Evolutionary conservation across 2,113 vertebrate genomes (phyloP).

Genomic region (Lynx canadensis): DNA sequence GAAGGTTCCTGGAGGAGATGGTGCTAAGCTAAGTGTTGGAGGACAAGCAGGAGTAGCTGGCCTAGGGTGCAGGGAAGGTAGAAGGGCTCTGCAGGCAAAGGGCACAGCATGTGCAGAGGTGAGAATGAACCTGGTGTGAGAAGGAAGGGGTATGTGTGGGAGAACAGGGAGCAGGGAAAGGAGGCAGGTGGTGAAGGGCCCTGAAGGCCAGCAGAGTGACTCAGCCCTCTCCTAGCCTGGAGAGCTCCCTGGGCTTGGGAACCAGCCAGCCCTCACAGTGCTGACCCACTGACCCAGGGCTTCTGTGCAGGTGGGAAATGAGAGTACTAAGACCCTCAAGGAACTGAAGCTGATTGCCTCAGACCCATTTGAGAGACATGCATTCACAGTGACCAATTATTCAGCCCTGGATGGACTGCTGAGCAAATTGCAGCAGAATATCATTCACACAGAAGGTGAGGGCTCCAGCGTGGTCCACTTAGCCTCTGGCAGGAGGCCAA

Average conservation of each 20-base stretch:
- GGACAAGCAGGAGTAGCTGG: neutral
- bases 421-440: conserved; percentile 81
- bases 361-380: conserved; percentile 76
- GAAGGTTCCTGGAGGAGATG: neutral
- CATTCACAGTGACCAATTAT: conserved; percentile 87
- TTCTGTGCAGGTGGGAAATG: conserved; percentile 84
- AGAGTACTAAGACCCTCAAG: neutral
- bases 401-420: conserved; percentile 83
- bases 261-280: fast-evolving
- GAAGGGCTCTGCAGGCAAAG: neutral
- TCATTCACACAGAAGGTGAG: conserved; percentile 86
- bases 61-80: fast-evolving
- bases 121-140: neutral
- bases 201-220: neutral
- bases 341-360: conserved; percentile 87
- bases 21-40: neutral
- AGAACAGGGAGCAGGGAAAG: neutral
- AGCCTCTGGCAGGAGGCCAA: neutral
- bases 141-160: neutral
- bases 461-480: neutral
- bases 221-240: neutral
- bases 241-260: fast-evolving
- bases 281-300: neutral
- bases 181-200: neutral
- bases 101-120: neutral